These are phyloP conservation scores for Wasmannia auropunctata DNA, from an alignment of 1,140 invertebrate species.

Conservation along the genomic window DNA sequence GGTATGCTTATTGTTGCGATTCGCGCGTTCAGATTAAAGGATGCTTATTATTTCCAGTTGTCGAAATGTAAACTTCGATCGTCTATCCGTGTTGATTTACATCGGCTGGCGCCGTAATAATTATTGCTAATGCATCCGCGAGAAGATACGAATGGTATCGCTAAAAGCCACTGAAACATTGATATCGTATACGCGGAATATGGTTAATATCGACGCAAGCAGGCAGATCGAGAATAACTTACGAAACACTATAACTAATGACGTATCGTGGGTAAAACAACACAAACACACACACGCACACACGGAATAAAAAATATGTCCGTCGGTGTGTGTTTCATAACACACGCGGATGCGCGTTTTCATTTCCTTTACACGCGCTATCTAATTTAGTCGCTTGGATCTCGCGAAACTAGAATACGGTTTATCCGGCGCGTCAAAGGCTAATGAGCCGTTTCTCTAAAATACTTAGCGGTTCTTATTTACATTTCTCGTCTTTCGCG, in stretches of 20 bases:
- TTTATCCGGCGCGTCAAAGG: constrained; percentile 45
- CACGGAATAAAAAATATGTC: background rate
- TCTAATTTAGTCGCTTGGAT: constrained; percentile 47
- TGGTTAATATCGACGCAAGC: constrained; percentile 11
- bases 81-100: constrained; percentile 40
- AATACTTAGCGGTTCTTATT: constrained; percentile 52
- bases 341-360: background rate
- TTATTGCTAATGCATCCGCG: constrained; percentile 50
- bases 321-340: background rate
- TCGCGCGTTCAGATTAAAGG: constrained; percentile 11
- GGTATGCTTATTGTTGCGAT: background rate
- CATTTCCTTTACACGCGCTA: constrained; percentile 24
- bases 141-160: constrained; percentile 50
- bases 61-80: constrained; percentile 49
- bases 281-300: too few species aligned
- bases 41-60: constrained; percentile 29
- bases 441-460: constrained; percentile 56
- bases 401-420: constrained; percentile 71
- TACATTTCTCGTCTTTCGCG: constrained; percentile 46
- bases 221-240: background rate
- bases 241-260: background rate
- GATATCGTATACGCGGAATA: constrained; percentile 16
- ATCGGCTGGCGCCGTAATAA: constrained; percentile 33
- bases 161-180: constrained; percentile 56
- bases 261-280: background rate